These are phyloP conservation scores for Chymomyza caudatula DNA, from an alignment of 2,888 invertebrate genomes.

Conservation along the genomic window DNA sequence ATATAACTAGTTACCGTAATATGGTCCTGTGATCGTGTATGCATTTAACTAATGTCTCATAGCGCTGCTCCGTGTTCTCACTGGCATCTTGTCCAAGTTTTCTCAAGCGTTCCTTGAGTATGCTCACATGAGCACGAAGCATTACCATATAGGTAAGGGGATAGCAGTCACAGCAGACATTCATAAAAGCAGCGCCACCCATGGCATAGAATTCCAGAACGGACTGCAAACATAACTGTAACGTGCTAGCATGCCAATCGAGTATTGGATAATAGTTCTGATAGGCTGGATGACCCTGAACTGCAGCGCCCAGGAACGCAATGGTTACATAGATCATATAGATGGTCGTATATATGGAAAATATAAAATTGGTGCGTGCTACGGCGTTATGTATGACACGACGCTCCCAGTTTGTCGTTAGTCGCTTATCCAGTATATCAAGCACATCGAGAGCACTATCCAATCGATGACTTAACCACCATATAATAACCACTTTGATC, in stretches of 20 bases:
- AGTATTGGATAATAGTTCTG: conserved; percentile 37
- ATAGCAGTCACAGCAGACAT: conserved; percentile 35
- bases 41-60: conserved; percentile 31
- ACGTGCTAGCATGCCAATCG: conserved; percentile 26
- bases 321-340: conserved; percentile 30
- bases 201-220: conserved; percentile 28
- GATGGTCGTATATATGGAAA: conserved; percentile 16
- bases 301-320: conserved; percentile 24
- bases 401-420: conserved; percentile 19
- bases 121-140: conserved; percentile 33
- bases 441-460: conserved; percentile 25
- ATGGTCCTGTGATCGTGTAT: conserved; percentile 43
- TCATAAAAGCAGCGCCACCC: conserved; percentile 29
- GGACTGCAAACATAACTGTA: conserved; percentile 21
- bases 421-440: conserved; percentile 31
- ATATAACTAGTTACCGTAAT: conserved; percentile 20
- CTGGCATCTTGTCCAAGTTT: conserved; percentile 23
- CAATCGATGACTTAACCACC: conserved; percentile 19
- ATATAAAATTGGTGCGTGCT: conserved; percentile 20
- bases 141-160: conserved; percentile 35
- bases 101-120: conserved; percentile 25
- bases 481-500: conserved; percentile 28
- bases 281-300: conserved; percentile 33
- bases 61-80: conserved; percentile 18
- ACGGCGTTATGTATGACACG: conserved; percentile 23